Evolutionary conservation across 2,797 vertebrate genomes (phyloP), one percentile per base, ranked within the genome.

Genomic region (Leptoclinus maculatus): DNA sequence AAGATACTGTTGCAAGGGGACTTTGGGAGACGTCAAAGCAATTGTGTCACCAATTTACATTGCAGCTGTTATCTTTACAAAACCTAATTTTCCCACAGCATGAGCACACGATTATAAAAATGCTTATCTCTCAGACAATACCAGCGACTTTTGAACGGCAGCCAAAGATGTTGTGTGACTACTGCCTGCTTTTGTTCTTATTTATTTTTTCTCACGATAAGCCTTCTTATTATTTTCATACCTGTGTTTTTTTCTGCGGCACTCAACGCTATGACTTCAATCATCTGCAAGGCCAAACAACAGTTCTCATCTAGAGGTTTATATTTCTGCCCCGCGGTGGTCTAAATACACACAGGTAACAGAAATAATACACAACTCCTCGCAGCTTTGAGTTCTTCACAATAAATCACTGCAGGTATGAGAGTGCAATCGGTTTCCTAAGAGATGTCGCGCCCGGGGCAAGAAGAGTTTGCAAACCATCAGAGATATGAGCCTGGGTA

Each of bases 311-410:
- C 13, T 12, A 66, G 62, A 68, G 74, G 79, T 43, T 88, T 79
- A 76, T 76, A 76, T 91, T 83, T 85, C 82, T 76, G 47, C 71
- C 82, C 79, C 1, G 41, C 25, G 21, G 84, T 72, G 74, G 78
- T 83, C 82, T 72, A 57, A 74, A 88, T 64, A 84, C 63, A 89
- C 67, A 81, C 75, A 79, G 68, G 67, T 83, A 80, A 82, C 41
- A 84, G 78, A 74, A 91, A 83, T 88, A 91, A 92, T 78, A 93
- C 64, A 88, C 89, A 90, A 65, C 17, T 53, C 66, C 59, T 43
- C 21, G 5, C 45, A 74, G 57, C 84, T 70, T 70, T 64, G 62
- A 67, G 67, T 51, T 79, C 72, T 74, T 80, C 53, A 86, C 82
- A 80, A 86, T 87, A 89, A 89, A 90, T 91, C 85, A 70, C 69